Base-by-base conservation (phyloP, 2,888 invertebrate genomes). In the Leptopilina drosophilae region DNA sequence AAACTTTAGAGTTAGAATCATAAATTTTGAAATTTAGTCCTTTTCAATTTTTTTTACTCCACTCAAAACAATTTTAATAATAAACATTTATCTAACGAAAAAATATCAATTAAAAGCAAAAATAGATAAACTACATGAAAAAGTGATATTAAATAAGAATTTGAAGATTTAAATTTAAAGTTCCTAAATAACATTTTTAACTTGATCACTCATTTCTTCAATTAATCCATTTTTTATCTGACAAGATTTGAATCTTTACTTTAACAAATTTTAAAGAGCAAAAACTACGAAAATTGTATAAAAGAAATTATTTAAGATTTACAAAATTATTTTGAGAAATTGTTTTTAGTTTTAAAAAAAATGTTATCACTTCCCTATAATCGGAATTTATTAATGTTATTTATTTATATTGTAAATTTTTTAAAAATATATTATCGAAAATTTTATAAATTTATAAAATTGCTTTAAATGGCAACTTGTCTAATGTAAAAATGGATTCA, bases 401-500 rank as follows among this genome's bases (percentile, higher is more conserved):
- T 49, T 59, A 59, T n/a, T 59, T 59, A 15, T 15, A 7, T 59
- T 59, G 49, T 49, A 49, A 59, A n/a, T 59, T 59, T n/a, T 59
- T 15, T 15, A 67, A 42, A 11, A 20, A 56, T 56, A 15, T 59
- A 15, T 7, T 15, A 59, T 59, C 6, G 15, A 2, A n/a, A 9
- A 20, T 62, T 20, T 62, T 20, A 62, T 33, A 33, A 33, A 33
- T 33, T 62, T 62, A 62, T 62, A 33, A 33, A 33, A 33, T 15
- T 20, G 9, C 9, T 15, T 9, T 9, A 9, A 62, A 62, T 62
- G 8, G 11, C 9, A 62, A 62, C 15, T 62, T 62, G 62, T 62
- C 66, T 59, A 20, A 66, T 66, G 6, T 14, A 40, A n/a, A 66
- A 66, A 66, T 66, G 66, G 66, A 66, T 66, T 66, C 26, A 11